A percentile compares a stretch with the other conserved stretches of the same genome.
These are phyloP conservation scores for Petroica traversi DNA, from an alignment of 2,113 vertebrate species.

Conservation along the genomic window DNA sequence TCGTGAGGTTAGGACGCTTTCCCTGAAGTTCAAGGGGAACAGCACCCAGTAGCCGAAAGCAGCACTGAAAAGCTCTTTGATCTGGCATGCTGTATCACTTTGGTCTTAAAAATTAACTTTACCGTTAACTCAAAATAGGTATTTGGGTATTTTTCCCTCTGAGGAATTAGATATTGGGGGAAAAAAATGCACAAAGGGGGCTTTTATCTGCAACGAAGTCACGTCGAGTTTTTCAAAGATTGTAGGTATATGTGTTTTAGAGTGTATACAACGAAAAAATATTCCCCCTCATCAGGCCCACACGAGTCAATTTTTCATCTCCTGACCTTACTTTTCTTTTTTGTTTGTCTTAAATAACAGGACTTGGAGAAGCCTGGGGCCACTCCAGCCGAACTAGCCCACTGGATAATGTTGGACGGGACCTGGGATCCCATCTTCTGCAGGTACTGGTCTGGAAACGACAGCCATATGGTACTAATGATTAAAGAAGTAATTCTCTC, in stretches of 20 bases:
- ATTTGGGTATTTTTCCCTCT: background rate
- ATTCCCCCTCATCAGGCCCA: background rate
- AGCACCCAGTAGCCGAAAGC: background rate
- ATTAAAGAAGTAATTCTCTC: constrained; percentile 49
- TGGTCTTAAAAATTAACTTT: background rate
- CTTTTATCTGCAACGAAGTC: background rate
- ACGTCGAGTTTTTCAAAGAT: background rate
- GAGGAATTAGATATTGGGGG: background rate
- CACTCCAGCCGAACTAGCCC: constrained; percentile 86
- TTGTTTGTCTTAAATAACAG: constrained; percentile 70
- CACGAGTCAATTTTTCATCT: background rate
- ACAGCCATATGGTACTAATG: constrained; percentile 33
- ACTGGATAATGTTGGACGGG: constrained; percentile 89
- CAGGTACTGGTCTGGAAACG: constrained; percentile 81
- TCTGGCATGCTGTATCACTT: background rate
- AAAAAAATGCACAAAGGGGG: background rate
- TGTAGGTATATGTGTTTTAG: background rate
- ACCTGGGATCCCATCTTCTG: constrained; percentile 92
- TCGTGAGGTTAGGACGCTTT: background rate
- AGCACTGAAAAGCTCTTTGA: background rate
- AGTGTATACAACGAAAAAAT: background rate
- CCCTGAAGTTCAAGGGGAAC: background rate
- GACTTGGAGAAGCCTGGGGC: constrained; percentile 96
- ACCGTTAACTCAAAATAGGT: background rate
- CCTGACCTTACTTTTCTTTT: background rate